These are phyloP conservation scores for Polymixis lichenea DNA, from an alignment of 2,888 invertebrate genomes.

Conservation along the genomic window DNA sequence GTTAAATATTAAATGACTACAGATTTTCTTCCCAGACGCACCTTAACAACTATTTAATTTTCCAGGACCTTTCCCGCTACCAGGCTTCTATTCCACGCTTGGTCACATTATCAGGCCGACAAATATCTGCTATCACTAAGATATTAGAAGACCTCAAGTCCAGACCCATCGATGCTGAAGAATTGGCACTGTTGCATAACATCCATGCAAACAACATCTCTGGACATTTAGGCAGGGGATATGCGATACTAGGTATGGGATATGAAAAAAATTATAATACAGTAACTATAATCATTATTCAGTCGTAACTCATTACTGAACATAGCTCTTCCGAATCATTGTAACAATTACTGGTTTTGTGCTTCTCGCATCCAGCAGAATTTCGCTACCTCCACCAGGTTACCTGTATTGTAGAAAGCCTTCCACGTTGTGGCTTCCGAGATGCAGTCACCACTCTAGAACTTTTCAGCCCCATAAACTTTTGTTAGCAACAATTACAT, in stretches of 20 bases:
- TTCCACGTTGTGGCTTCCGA: too few species aligned
- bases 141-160: constrained; percentile 77
- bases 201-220: constrained; percentile 75
- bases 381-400: neutral
- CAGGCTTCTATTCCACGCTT: constrained; percentile 76
- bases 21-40: neutral
- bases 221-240: constrained; percentile 83
- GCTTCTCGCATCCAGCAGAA: neutral
- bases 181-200: constrained; percentile 79
- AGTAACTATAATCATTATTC: neutral
- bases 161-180: constrained; percentile 79
- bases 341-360: rapidly evolving
- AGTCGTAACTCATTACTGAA: neutral
- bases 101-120: constrained; percentile 79
- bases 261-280: too few species aligned
- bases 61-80: constrained; percentile 70
- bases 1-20: neutral
- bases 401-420: neutral
- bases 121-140: constrained; percentile 73
- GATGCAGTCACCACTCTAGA: neutral
- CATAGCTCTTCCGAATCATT: neutral
- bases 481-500: too few species aligned
- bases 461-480: neutral
- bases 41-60: neutral
- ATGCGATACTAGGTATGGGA: constrained; percentile 73